Evolutionary conservation across 2,888 invertebrate species (phyloP).

Genomic region (Agriopis aurantiaria): DNA sequence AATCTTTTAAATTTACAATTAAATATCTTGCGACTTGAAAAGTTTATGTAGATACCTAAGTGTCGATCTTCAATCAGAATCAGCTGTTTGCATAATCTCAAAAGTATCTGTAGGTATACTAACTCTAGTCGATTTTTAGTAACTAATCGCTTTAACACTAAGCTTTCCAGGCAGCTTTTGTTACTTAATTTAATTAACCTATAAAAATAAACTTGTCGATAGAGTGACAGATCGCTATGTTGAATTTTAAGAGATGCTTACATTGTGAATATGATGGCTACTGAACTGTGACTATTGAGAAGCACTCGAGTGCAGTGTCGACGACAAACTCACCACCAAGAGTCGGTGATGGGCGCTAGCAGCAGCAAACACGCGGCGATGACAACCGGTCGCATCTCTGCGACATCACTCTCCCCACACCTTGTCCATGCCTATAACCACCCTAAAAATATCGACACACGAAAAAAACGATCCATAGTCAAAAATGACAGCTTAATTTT

Average conservation of each 20-base stretch:
- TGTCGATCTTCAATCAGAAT: neutral
- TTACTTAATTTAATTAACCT: slow-evolving; percentile 13
- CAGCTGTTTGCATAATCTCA: slow-evolving; percentile 32
- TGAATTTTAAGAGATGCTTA: neutral
- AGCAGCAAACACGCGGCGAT: slow-evolving; percentile 94
- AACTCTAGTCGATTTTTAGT: neutral
- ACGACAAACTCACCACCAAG: slow-evolving; percentile 92
- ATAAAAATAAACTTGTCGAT: slow-evolving; percentile 9
- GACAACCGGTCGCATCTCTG: slow-evolving; percentile 91
- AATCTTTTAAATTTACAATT: no score
- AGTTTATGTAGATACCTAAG: neutral
- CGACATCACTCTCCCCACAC: slow-evolving; percentile 80
- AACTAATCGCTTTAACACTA: neutral
- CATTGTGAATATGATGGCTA: neutral
- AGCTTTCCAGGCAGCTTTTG: neutral
- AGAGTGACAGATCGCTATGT: slow-evolving; percentile 10
- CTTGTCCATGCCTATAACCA: slow-evolving; percentile 54
- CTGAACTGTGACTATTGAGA: neutral
- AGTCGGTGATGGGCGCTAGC: slow-evolving; percentile 95
- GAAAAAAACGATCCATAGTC: slow-evolving; percentile 38
- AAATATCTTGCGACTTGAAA: no score
- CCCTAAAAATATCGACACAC: slow-evolving; percentile 53
- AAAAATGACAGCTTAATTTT: slow-evolving; percentile 39
- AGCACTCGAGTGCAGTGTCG: slow-evolving; percentile 27
- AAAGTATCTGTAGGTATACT: neutral